Evolutionary conservation across 2,888 invertebrate species (phyloP).

Genomic region (Latheticus oryzae): DNA sequence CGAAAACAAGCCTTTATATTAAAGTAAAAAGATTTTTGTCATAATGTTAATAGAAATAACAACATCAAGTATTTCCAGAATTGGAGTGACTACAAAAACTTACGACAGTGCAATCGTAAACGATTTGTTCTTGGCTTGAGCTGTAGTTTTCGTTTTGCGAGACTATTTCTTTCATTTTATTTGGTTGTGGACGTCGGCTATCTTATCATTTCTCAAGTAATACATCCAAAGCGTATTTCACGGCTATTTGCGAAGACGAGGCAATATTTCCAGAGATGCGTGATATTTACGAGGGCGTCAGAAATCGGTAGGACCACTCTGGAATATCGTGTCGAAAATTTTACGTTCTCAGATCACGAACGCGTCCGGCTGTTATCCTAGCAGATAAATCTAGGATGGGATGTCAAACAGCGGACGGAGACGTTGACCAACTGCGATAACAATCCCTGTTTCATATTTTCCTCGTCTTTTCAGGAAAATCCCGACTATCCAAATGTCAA

Average conservation of each 20-base stretch:
- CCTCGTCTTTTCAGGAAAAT: conserved; percentile 44
- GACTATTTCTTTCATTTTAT: conserved; percentile 11
- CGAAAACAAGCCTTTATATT: too few relatives aligned
- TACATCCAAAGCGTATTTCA: conserved; percentile 38
- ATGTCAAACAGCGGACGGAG: conserved; percentile 56
- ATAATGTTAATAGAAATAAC: too few relatives aligned
- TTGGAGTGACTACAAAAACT: too few relatives aligned
- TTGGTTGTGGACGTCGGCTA: conserved; percentile 21
- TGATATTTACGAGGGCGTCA: conserved; percentile 31
- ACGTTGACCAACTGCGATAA: conserved; percentile 55
- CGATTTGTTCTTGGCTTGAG: neutral
- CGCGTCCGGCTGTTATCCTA: conserved; percentile 56
- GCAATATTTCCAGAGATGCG: conserved; percentile 37
- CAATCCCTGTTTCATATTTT: conserved; percentile 59
- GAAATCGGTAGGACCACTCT: conserved; percentile 34
- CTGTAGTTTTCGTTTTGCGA: neutral
- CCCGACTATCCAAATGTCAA: conserved; percentile 49
- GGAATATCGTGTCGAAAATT: conserved; percentile 43
- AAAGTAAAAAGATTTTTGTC: too few relatives aligned
- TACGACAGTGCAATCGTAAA: too few relatives aligned
- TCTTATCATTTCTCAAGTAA: conserved; percentile 34
- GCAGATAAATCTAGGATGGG: conserved; percentile 58
- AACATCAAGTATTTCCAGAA: too few relatives aligned
- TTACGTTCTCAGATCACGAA: conserved; percentile 57
- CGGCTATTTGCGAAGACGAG: conserved; percentile 34